Evolutionary conservation across 2,113 vertebrate genomes (phyloP).

Genomic region (Gobio gobio): DNA sequence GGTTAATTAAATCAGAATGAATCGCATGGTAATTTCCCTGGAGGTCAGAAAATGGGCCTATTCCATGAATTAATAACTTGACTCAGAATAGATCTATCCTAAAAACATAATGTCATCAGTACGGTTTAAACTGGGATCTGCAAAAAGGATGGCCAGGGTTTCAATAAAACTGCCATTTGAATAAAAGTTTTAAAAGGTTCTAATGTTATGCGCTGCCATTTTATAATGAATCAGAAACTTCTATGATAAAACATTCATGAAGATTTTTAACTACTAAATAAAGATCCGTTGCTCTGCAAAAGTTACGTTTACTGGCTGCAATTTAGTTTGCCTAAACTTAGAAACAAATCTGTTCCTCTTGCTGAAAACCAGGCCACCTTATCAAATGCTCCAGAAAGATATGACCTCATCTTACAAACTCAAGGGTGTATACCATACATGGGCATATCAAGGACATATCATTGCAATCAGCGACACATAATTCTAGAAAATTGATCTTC

Average conservation of each 20-base stretch:
- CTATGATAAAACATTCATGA: neutral
- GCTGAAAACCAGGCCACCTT: constrained; percentile 42
- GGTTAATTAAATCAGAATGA: constrained; percentile 66
- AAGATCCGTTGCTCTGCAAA: neutral
- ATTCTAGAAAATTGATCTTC: constrained; percentile 36
- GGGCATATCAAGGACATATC: constrained; percentile 57
- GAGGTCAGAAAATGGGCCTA: constrained; percentile 66
- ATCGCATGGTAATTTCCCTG: constrained; percentile 73
- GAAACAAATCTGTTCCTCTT: constrained; percentile 20
- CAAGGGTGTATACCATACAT: constrained; percentile 71
- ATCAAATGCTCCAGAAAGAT: constrained; percentile 66
- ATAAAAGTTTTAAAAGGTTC: neutral
- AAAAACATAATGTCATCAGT: constrained; percentile 32
- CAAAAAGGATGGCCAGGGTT: constrained; percentile 38
- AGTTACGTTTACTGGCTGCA: neutral
- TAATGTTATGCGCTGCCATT: neutral
- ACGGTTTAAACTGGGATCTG: constrained; percentile 25
- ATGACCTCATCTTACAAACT: constrained; percentile 74
- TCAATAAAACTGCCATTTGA: neutral
- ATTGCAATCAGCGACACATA: constrained; percentile 38
- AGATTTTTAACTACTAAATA: neutral
- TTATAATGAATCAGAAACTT: neutral
- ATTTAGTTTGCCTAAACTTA: neutral
- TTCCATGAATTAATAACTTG: constrained; percentile 76
- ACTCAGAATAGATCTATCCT: constrained; percentile 63